phyloP scores from a whole-genome alignment of 2,113 vertebrate genomes.

The Gobius niger region DNA sequence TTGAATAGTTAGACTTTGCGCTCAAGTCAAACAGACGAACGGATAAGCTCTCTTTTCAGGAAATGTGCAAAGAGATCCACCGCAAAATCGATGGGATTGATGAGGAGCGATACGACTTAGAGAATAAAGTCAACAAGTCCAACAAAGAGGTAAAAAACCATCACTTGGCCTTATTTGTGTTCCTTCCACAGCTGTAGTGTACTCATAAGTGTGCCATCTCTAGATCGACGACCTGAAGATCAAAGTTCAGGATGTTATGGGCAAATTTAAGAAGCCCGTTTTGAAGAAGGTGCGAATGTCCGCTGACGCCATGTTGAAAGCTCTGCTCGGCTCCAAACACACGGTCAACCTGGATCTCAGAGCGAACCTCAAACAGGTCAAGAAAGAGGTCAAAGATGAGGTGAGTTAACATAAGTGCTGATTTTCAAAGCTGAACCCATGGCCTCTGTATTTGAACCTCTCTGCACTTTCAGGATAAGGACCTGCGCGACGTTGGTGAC shows the following conservation, averaged over 20 bases:
- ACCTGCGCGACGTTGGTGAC: constrained; percentile 86
- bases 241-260: constrained; percentile 92
- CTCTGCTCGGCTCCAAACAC: constrained; percentile 95
- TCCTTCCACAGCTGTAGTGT: neutral
- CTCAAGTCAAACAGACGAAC: too few species aligned
- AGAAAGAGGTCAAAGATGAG: constrained; percentile 96
- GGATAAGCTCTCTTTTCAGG: constrained; percentile 70
- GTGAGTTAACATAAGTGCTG: constrained; percentile 60
- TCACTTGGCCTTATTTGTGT: neutral
- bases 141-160: constrained; percentile 85
- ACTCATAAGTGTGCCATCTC: neutral
- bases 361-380: constrained; percentile 97
- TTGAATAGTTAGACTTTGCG: too few species aligned
- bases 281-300: constrained; percentile 93
- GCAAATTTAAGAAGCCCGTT: constrained; percentile 94
- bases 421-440: neutral
- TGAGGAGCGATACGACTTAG: constrained; percentile 93
- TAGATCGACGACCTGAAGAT: constrained; percentile 94
- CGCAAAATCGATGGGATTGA: constrained; percentile 87
- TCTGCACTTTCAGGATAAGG: constrained; percentile 78
- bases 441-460: neutral
- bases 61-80: constrained; percentile 88
- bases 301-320: constrained; percentile 92
- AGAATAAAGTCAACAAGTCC: constrained; percentile 85
- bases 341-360: constrained; percentile 95